Evolutionary conservation across 2,113 vertebrate species (phyloP), one percentile per base, ranked within the genome.

Genomic region (Ceratotherium simum): DNA sequence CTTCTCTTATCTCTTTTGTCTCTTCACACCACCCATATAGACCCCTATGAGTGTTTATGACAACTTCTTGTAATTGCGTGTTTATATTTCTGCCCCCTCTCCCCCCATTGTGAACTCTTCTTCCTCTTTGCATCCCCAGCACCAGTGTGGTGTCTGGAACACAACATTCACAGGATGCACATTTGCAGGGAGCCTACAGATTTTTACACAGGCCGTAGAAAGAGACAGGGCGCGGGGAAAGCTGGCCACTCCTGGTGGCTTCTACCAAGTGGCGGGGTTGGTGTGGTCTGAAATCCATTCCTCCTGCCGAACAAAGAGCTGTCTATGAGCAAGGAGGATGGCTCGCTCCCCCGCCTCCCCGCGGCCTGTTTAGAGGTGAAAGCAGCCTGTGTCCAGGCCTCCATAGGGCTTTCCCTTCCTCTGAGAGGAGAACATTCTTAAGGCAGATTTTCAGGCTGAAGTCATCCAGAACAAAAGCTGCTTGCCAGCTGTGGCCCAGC

Each of bases 391-490:
- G 69, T 92, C 93, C 90, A 23, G 67, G 91, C 79, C 70, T n/a
- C 48, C 11, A 8, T 12, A 80, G 84, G 54, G 54, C 12, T 90
- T 97, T 62, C 87, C 67, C 39, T 88, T 88, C 90, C 84, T 97
- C 62, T 73, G 83, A 94, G 96, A 92, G 80, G 67, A 83, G 86
- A 72, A n/a, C 94, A 96, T 97, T 97, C 92, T 92, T 54, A 27
- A 69, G 75, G 90, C 92, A 69, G 94, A 96, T 97, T 96, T 96
- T 82, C 54, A 65, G 64, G 83, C 90, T 94, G 83, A 97, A 98
- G 90, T 97, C 96, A 97, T 91, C 94, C 90, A 85, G 96, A 97
- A 95, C 87, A 97, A 97, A 98, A 96, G 96, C 98, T 97, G 96
- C 75, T 85, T 60, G 79, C 96, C 97, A 97, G 97, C 96, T 97